A percentile compares a stretch with the other conserved stretches of the same genome.
Conservation (phyloP, 2,113 vertebrate genomes). For the Plecturocebus donacophilus region DNA sequence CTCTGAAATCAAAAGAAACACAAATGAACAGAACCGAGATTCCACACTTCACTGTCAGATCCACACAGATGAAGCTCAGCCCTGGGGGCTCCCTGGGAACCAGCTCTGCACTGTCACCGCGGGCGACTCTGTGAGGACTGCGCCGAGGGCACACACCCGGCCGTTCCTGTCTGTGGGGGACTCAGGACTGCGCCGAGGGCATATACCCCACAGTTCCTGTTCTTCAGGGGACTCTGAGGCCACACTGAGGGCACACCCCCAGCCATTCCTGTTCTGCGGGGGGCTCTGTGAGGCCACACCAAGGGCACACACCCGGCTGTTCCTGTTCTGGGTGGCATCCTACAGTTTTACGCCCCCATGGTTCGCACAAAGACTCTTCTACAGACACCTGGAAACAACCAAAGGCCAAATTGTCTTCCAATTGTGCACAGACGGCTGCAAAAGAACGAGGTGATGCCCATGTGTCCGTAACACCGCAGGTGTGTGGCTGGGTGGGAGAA, state of each 20-base stretch:
- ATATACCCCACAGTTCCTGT: too few relatives aligned
- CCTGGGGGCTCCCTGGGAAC: not conserved
- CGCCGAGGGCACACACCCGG: accelerated
- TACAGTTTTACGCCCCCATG: not conserved
- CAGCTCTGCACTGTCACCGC: not conserved
- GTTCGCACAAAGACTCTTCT: not conserved
- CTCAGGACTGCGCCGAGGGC: too few relatives aligned
- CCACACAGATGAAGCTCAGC: not conserved
- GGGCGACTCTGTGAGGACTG: accelerated
- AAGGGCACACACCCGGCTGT: too few relatives aligned
- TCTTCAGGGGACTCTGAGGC: too few relatives aligned
- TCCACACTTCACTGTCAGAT: accelerated
- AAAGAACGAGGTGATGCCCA: accelerated
- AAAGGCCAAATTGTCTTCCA: not conserved
- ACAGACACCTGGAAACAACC: not conserved
- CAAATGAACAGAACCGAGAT: not conserved
- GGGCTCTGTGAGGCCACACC: too few relatives aligned
- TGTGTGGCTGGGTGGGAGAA: accelerated
- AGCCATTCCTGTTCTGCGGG: too few relatives aligned
- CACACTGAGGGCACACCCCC: too few relatives aligned
- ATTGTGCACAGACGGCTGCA: accelerated
- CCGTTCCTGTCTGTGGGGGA: too few relatives aligned
- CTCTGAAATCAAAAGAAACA: not conserved
- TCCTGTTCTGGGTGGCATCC: not conserved
- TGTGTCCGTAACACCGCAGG: accelerated